Evolutionary conservation across 64 coral and sea anemone species (phyloP).

Genomic region (Hydrozoanthus tunicans): DNA sequence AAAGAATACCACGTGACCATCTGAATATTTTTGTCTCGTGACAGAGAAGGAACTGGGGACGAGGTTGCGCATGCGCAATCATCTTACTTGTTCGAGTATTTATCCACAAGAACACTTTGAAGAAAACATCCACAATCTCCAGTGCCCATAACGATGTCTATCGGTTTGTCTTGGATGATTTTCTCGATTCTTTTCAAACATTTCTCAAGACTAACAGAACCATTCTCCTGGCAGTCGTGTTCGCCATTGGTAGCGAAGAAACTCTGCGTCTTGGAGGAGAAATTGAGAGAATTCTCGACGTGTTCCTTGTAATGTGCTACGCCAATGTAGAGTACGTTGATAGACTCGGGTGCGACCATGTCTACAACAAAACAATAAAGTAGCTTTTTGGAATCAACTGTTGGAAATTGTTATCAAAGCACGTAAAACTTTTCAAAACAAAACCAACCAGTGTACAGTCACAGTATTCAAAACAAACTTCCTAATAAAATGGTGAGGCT

Average conservation of each 20-base stretch:
- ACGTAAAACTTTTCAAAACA: too few relatives aligned
- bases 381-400: too few relatives aligned
- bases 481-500: too few relatives aligned
- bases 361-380: too few relatives aligned
- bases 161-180: constrained; percentile 6
- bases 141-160: neutral
- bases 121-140: neutral
- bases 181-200: neutral
- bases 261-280: neutral
- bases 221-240: neutral
- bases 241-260: neutral
- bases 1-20: too few relatives aligned
- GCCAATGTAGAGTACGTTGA: neutral
- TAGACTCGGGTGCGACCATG: too few relatives aligned
- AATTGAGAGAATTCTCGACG: neutral
- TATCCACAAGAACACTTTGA: neutral
- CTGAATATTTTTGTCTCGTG: too few relatives aligned
- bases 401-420: too few relatives aligned
- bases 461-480: too few relatives aligned
- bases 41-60: too few relatives aligned
- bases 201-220: neutral
- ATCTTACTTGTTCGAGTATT: neutral
- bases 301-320: neutral
- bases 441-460: too few relatives aligned
- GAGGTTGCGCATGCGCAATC: neutral